These are phyloP conservation scores for Drosophila tanythrix DNA, from an alignment of 2,888 invertebrate genomes.

Conservation along the genomic window DNA sequence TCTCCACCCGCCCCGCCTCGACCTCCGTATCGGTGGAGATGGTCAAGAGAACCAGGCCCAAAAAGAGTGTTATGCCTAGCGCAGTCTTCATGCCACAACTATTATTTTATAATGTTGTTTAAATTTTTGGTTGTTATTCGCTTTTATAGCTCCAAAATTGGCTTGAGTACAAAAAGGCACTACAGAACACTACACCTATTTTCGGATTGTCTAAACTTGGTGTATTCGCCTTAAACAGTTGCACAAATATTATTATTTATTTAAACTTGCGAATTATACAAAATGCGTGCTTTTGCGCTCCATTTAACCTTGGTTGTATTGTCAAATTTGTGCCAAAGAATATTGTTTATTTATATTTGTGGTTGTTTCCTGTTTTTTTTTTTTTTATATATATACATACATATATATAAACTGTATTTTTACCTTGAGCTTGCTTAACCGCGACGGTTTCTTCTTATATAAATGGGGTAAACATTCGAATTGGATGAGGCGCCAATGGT, in stretches of 20 bases:
- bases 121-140: neutral
- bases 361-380: neutral
- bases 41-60: neutral
- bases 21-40: neutral
- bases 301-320: neutral
- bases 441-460: conserved; percentile 33
- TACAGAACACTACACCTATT: neutral
- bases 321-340: neutral
- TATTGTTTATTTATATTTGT: neutral
- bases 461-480: conserved; percentile 42
- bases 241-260: conserved; percentile 36
- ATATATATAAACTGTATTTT: neutral
- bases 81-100: neutral
- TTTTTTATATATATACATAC: neutral
- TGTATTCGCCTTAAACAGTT: conserved; percentile 8
- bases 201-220: neutral
- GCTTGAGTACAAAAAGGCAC: neutral
- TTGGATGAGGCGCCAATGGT: neutral
- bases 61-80: neutral
- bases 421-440: conserved; percentile 34
- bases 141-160: neutral
- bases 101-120: neutral
- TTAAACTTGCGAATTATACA: neutral
- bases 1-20: neutral
- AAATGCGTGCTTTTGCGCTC: neutral